Conservation (phyloP, 2,797 vertebrate species). For the Oreonectes daqikongensis region DNA sequence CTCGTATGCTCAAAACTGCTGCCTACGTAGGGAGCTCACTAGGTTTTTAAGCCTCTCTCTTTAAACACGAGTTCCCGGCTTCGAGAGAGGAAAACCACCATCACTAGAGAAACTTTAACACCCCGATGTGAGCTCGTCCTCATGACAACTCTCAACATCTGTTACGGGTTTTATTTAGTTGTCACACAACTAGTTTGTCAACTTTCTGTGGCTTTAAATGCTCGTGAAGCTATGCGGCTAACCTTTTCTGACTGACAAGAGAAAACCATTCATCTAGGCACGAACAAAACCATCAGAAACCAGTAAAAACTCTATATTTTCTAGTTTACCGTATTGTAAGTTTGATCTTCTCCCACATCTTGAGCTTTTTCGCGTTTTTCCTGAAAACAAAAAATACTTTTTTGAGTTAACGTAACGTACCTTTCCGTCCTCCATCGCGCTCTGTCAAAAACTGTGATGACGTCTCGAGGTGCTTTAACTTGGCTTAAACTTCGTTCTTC, state of each 20-base stretch:
- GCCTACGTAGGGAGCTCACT: not conserved
- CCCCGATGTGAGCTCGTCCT: not conserved
- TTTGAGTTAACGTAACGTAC: constrained; percentile 11
- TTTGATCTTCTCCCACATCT: too few species aligned
- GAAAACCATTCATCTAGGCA: not conserved
- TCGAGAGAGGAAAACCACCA: not conserved
- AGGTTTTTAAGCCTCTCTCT: not conserved
- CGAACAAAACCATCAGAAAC: not conserved
- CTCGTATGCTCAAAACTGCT: not conserved
- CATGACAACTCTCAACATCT: not conserved
- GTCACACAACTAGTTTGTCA: constrained; percentile 9
- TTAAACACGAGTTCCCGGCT: constrained; percentile 28
- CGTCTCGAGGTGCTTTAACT: not conserved
- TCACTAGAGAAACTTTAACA: constrained; percentile 1
- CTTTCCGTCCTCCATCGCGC: constrained; percentile 50
- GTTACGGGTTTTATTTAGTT: not conserved
- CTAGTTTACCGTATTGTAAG: not conserved
- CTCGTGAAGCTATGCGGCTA: constrained; percentile 5
- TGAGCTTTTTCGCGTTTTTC: not conserved
- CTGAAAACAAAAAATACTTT: not conserved
- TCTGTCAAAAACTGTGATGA: constrained; percentile 14
- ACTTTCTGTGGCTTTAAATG: not conserved
- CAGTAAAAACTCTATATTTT: not conserved
- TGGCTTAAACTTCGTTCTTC: not conserved
- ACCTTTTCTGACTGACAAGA: not conserved